Conservation (phyloP, 2,797 vertebrate genomes). For the Scarus forsteni region DNA sequence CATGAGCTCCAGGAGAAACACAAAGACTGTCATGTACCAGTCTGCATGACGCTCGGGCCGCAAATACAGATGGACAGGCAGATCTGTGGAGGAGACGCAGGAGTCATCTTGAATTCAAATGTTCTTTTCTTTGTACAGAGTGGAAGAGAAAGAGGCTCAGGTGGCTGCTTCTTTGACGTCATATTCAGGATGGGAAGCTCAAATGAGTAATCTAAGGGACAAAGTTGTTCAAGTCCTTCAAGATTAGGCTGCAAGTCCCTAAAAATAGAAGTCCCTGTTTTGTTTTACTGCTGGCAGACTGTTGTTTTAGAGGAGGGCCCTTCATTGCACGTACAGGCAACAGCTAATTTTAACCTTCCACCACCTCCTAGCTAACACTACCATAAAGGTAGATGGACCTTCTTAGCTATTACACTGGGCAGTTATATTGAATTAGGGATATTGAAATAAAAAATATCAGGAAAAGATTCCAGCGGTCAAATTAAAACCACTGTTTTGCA, state of each 20-base stretch:
- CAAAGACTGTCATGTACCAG: conserved; percentile 56
- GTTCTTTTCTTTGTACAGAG: conserved; percentile 4
- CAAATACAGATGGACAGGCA: conserved; percentile 42
- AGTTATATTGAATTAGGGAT: no score
- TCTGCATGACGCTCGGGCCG: conserved; percentile 18
- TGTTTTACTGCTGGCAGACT: no score
- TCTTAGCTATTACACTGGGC: no score
- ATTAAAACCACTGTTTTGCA: no score
- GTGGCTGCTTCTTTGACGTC: neutral
- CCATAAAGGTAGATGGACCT: no score
- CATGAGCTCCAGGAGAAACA: conserved; percentile 43
- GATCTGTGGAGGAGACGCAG: conserved; percentile 18
- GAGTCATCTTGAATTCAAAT: conserved; percentile 31
- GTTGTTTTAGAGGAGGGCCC: no score
- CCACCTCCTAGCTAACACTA: no score
- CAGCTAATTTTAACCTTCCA: no score
- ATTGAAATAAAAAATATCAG: no score
- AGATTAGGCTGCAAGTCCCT: neutral
- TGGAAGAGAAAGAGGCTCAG: neutral
- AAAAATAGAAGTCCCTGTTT: no score
- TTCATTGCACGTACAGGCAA: no score
- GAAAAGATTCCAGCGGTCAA: no score
- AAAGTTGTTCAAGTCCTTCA: neutral
- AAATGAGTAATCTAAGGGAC: neutral
- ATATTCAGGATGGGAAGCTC: neutral